These are phyloP conservation scores for Aphelocoma californica DNA, from an alignment of 2,797 vertebrate species.

Conservation along the genomic window DNA sequence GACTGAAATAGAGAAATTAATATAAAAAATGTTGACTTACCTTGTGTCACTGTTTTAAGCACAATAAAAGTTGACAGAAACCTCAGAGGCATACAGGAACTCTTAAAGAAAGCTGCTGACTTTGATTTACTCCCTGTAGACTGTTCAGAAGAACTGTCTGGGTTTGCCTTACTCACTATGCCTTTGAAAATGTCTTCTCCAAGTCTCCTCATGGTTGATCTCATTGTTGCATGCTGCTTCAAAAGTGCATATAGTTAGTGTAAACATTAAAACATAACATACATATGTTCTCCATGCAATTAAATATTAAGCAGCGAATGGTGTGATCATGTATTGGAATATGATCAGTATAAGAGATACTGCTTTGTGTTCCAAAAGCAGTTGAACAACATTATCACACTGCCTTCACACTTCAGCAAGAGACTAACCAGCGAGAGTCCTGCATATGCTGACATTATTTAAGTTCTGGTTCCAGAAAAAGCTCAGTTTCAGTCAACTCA, in stretches of 20 bases:
- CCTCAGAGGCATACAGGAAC: constrained; percentile 78
- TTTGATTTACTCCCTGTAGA: constrained; percentile 66
- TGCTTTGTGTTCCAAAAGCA: neutral
- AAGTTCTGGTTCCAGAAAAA: neutral
- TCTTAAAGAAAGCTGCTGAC: constrained; percentile 78
- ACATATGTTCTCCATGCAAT: neutral
- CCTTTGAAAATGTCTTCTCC: constrained; percentile 85
- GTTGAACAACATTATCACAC: neutral
- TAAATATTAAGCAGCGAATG: neutral
- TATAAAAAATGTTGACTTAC: constrained; percentile 65
- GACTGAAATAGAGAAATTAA: neutral
- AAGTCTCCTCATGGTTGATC: constrained; percentile 83
- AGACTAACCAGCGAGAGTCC: neutral
- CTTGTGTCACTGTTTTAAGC: constrained; percentile 87
- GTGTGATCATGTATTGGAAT: neutral
- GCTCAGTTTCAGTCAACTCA: neutral
- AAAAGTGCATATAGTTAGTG: neutral
- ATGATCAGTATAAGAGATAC: neutral
- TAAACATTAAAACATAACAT: neutral
- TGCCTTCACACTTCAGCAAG: neutral
- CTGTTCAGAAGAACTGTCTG: neutral
- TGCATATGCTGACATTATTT: neutral
- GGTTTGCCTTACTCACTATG: constrained; percentile 44
- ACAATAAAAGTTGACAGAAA: constrained; percentile 86
- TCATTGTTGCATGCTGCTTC: constrained; percentile 75